Evolutionary conservation across 2,797 vertebrate genomes (phyloP), one percentile per base, ranked within the genome.

Genomic region (Ambastaia sidthimunki): DNA sequence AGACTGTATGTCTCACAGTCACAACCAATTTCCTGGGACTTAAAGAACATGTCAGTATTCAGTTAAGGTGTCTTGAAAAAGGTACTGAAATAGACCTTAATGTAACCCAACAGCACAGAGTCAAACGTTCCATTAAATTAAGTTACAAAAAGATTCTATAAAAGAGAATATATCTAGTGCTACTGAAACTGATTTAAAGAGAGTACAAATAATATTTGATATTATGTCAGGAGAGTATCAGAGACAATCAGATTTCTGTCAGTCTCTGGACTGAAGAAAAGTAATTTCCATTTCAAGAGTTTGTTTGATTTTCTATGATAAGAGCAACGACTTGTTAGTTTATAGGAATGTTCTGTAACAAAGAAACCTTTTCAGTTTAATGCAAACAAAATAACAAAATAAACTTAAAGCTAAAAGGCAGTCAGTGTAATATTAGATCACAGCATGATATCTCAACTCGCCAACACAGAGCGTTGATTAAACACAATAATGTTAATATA

Each of bases 1-100:
- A 1, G 1, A 28, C 62, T 44, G 2, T 37, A 54, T 76, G 66
- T 80, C 70, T 4, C 63, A 34, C 55, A 65, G 65, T 69, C 65
- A 84, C 78, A 82, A 74, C 15, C 80, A 31, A 80, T 80, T 77
- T 54, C 44, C 25, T n/a, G 19, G 50, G 16, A 73, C 47, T 73
- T 69, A 82, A 73, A 31, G 44, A 62, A 41, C 19, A 79, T 55
- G 16, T 41, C 68, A 55, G 72, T 59, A 28, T 57, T 62, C 80
- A 63, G 80, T 82, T 82, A 80, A 73, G 47, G 37, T 21, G 28
- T 50, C 68, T 71, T 76, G 54, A 31, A 18, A 41, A 62, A 9
- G 1, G 50, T 34, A 62, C 62, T 65, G 19, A 72, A 72, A 71
- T 21, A 63, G 68, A 78, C 54, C 34, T 55, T 73, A 67, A 44